phyloP scores from a whole-genome alignment of 2,113 vertebrate genomes.

The Triplophysa rosa region DNA sequence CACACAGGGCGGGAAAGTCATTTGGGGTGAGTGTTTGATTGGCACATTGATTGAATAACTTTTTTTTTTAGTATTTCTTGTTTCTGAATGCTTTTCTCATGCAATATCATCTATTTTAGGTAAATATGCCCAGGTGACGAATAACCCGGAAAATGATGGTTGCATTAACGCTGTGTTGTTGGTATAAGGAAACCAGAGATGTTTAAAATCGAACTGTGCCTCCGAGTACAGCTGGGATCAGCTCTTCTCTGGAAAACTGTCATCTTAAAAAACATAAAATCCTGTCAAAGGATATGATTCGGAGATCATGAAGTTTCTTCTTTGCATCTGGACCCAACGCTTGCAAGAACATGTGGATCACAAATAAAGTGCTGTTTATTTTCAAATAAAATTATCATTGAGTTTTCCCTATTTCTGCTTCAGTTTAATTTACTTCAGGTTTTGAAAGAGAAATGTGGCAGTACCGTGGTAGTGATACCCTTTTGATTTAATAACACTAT shows the following conservation, averaged over 20 bases:
- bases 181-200: conserved; percentile 73
- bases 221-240: conserved; percentile 29
- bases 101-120: conserved; percentile 68
- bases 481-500: too few relatives aligned
- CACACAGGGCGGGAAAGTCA: conserved; percentile 97
- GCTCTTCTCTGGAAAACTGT: background rate
- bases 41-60: background rate
- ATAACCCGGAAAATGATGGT: conserved; percentile 98
- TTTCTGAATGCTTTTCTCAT: background rate
- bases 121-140: conserved; percentile 98
- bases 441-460: background rate
- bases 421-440: too few relatives aligned
- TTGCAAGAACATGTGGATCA: conserved; percentile 8
- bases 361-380: conserved; percentile 30
- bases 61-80: background rate
- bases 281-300: background rate
- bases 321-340: background rate
- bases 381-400: background rate
- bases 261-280: background rate
- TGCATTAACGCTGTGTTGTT: conserved; percentile 95
- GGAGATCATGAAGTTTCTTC: conserved; percentile 4
- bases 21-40: conserved; percentile 87
- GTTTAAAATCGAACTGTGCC: conserved; percentile 49
- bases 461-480: background rate
- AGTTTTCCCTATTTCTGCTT: background rate